A percentile compares a stretch with the other conserved stretches of the same genome.
Evolutionary conservation across 2,888 invertebrate species (phyloP).

Genomic region (Polietes domitor): DNA sequence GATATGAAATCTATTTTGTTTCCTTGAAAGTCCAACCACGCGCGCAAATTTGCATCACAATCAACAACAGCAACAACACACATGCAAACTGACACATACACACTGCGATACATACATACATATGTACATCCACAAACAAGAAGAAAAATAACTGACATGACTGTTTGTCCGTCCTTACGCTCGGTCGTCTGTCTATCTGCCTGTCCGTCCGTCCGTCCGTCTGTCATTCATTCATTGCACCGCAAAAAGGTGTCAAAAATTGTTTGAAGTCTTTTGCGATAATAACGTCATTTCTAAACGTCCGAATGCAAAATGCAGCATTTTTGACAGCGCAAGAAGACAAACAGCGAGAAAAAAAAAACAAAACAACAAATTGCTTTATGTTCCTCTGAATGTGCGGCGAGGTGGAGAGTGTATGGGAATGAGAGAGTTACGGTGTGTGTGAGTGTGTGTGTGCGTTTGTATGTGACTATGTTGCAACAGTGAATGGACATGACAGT

Average conservation of each 20-base stretch:
- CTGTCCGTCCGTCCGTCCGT: no score
- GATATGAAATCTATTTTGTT: slow-evolving; percentile 55
- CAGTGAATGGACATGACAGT: slow-evolving; percentile 76
- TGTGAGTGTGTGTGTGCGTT: slow-evolving; percentile 16
- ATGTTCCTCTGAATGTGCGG: slow-evolving; percentile 8
- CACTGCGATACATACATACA: not conserved
- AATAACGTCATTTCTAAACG: slow-evolving; percentile 67
- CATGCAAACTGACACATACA: no score
- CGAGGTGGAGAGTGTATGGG: no score
- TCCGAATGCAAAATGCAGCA: slow-evolving; percentile 54
- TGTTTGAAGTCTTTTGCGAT: slow-evolving; percentile 69
- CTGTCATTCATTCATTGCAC: slow-evolving; percentile 61
- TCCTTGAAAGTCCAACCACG: slow-evolving; percentile 54
- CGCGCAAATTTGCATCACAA: slow-evolving; percentile 43
- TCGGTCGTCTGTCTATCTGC: slow-evolving; percentile 23
- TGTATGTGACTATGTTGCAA: slow-evolving; percentile 70
- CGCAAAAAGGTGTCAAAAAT: slow-evolving; percentile 69
- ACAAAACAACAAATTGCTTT: slow-evolving; percentile 48
- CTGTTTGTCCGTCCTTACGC: slow-evolving; percentile 31
- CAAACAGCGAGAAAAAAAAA: slow-evolving; percentile 34
- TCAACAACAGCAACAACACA: not conserved
- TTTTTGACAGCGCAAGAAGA: slow-evolving; percentile 62
- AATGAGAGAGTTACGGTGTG: no score
- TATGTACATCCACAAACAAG: not conserved
- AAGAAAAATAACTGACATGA: slow-evolving; percentile 35